Evolutionary conservation across 2,113 vertebrate species (phyloP), one percentile per base, ranked within the genome.

Genomic region (Tylochromis polylepis): DNA sequence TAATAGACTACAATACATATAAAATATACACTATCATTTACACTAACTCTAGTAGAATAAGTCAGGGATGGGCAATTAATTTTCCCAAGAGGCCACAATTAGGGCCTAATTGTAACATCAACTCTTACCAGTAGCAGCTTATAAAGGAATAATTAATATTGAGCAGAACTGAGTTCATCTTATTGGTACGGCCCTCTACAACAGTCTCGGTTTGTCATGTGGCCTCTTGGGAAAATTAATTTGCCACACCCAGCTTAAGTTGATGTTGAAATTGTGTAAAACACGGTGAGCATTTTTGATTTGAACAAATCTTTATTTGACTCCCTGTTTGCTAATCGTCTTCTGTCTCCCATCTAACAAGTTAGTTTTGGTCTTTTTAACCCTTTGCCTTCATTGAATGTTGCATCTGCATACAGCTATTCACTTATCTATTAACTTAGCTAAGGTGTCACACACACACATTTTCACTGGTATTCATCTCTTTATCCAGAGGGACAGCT

Each of bases 371-470:
- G 70, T 22, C 84, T 51, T 6, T 80, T 60, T n/a, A 67, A 82
- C 38, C 20, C 46, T 79, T 81, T 9, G 9, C 49, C 43, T 36
- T 75, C n/a, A 22, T 82, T 84, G 83, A 90, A 91, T 86, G 70
- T 83, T 56, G 79, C 6, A 36, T 5, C 58, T 86, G 29, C 70
- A 57, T 51, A 20, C 6, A 82, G 41, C 75, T 84, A 41, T 36
- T 16, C 38, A 41, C 22, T 22, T 43, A 15, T 10, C 9, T 59
- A 55, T 56, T 65, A 77, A 31, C 34, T 7, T 20, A 29, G 22
- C 29, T 57, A 53, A 18, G 34, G 5, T 22, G 82, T 94, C 88
- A 95, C 38, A 93, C 90, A 31, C 84, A 93, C n/a, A 85, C 49
- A 51, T 94, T 90, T 11, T 72, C 16, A 58, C 59, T 87, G 56